A percentile compares a stretch with the other conserved stretches of the same genome.
These are phyloP conservation scores for Lepidocyrtinus sp. DNA, from an alignment of 2,888 invertebrate species.

Conservation along the genomic window DNA sequence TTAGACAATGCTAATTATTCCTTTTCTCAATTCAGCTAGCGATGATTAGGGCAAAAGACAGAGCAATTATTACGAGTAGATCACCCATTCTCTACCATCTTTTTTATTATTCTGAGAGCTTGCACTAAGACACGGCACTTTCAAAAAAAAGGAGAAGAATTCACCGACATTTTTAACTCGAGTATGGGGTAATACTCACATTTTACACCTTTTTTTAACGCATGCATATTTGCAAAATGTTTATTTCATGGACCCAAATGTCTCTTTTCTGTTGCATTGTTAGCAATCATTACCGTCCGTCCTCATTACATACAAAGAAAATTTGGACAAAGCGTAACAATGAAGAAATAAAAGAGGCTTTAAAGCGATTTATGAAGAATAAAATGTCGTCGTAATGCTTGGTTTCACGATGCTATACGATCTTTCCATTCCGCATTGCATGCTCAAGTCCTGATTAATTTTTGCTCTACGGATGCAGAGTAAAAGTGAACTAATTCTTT, in stretches of 20 bases:
- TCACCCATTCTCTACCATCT: no score
- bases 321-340: neutral
- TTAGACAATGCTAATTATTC: neutral
- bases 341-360: neutral
- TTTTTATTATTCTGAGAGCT: no score
- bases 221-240: neutral
- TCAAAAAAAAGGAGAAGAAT: neutral
- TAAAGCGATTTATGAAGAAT: neutral
- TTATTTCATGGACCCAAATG: neutral
- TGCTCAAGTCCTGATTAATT: neutral
- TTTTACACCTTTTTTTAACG: neutral
- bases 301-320: neutral
- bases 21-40: neutral
- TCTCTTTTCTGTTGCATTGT: neutral
- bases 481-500: neutral
- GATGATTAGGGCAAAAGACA: neutral
- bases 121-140: no score
- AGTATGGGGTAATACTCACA: no score
- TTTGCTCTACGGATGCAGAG: neutral
- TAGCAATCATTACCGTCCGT: neutral
- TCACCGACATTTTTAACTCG: neutral
- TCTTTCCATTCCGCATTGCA: no score
- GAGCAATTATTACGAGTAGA: neutral
- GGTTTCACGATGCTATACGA: neutral
- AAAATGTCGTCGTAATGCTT: neutral